These are phyloP conservation scores for Benitochromis conjunctus DNA, from an alignment of 2,113 vertebrate species.

Conservation along the genomic window DNA sequence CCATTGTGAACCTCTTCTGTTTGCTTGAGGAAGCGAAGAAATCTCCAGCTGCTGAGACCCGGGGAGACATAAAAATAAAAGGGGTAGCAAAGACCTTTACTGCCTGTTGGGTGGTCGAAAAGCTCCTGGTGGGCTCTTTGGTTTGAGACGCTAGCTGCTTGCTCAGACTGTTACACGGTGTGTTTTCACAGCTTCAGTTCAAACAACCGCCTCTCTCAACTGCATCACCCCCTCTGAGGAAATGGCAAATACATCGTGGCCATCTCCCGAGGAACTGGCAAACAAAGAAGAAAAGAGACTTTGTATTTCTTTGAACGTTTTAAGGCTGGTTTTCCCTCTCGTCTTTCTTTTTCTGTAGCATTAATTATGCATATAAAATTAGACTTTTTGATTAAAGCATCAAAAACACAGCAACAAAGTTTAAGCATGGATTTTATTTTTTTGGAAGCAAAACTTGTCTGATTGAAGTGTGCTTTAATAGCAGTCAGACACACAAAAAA, in stretches of 20 bases:
- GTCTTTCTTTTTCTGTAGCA: constrained; percentile 13
- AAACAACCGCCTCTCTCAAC: constrained; percentile 19
- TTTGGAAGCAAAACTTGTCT: constrained; percentile 10
- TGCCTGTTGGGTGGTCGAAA: constrained; percentile 27
- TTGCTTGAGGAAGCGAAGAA: constrained; percentile 9
- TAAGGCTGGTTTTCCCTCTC: not conserved
- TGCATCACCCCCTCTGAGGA: not conserved
- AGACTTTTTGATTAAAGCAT: constrained; percentile 53
- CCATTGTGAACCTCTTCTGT: constrained; percentile 36
- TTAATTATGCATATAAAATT: constrained; percentile 62
- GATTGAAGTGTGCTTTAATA: constrained; percentile 57
- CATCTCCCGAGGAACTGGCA: constrained; percentile 14
- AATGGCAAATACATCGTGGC: constrained; percentile 8
- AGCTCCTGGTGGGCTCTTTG: constrained; percentile 24
- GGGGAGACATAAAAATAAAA: constrained; percentile 1
- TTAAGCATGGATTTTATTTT: constrained; percentile 21
- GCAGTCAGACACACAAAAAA: constrained; percentile 39
- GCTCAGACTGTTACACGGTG: constrained; percentile 26
- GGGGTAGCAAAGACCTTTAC: not conserved
- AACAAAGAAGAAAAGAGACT: constrained; percentile 30
- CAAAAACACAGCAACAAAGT: constrained; percentile 24
- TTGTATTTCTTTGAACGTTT: constrained; percentile 48
- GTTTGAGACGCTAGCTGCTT: constrained; percentile 36
- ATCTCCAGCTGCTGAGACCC: not conserved
- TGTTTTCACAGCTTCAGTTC: constrained; percentile 54